phyloP scores from a whole-genome alignment of 2,888 invertebrate species.

The Macaria liturata region DNA sequence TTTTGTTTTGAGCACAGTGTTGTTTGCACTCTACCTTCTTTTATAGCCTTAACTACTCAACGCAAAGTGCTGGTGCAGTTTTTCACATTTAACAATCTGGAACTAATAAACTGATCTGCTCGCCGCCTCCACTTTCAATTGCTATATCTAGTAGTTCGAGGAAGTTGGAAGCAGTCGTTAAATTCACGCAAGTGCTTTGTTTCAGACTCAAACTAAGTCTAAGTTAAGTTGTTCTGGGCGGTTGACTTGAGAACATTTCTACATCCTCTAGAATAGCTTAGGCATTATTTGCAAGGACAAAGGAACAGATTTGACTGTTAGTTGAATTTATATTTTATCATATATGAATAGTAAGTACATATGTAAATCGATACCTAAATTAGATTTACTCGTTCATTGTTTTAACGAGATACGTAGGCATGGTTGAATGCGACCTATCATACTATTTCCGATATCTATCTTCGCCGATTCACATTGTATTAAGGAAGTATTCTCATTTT shows the following conservation, averaged over 20 bases:
- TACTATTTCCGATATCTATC: too few relatives aligned
- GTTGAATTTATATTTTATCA: too few relatives aligned
- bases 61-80: slow-evolving; percentile 13
- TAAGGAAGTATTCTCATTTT: too few relatives aligned
- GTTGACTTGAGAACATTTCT: slow-evolving; percentile 35
- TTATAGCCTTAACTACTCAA: neutral
- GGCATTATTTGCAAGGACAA: too few relatives aligned
- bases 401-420: too few relatives aligned
- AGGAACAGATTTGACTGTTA: too few relatives aligned
- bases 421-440: too few relatives aligned
- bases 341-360: too few relatives aligned
- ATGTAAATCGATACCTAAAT: too few relatives aligned
- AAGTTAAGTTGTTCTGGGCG: slow-evolving; percentile 43
- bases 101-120: slow-evolving; percentile 24
- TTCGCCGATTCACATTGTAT: too few relatives aligned
- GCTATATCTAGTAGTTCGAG: slow-evolving; percentile 25
- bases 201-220: slow-evolving; percentile 44
- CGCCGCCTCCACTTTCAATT: slow-evolving; percentile 21
- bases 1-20: slow-evolving; percentile 18
- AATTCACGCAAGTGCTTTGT: slow-evolving; percentile 48
- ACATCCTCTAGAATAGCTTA: too few relatives aligned
- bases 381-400: too few relatives aligned
- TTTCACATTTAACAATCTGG: slow-evolving; percentile 18
- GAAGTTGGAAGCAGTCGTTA: slow-evolving; percentile 39
- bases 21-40: slow-evolving; percentile 4